phyloP scores from a whole-genome alignment of 2,888 invertebrate species.

The Eristalis pertinax region DNA sequence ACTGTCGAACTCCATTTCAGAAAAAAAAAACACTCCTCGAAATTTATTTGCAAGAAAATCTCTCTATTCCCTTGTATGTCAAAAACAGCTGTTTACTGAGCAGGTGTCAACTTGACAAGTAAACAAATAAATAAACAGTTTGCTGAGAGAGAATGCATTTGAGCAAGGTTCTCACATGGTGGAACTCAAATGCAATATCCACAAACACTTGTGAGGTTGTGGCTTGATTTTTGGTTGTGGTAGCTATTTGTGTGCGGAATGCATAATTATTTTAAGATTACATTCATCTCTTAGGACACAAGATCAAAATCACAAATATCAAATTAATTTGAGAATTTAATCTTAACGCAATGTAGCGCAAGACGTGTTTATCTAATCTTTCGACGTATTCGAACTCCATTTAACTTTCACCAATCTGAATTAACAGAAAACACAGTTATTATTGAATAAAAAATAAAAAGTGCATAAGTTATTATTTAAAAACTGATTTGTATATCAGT shows the following conservation, averaged over 20 bases:
- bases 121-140: conserved; percentile 21
- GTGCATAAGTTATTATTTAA: too few species aligned
- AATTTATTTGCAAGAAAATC: background rate
- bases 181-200: conserved; percentile 5
- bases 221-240: background rate
- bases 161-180: conserved; percentile 24
- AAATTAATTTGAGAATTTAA: too few species aligned
- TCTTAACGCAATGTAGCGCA: too few species aligned
- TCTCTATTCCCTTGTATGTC: background rate
- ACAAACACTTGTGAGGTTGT: background rate
- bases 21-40: background rate
- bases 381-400: too few species aligned
- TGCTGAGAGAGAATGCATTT: background rate
- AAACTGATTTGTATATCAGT: too few species aligned
- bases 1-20: conserved; percentile 83
- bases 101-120: conserved; percentile 21
- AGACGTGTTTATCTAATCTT: too few species aligned
- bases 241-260: too few species aligned
- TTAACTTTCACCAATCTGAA: too few species aligned
- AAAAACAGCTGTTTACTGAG: conserved; percentile 30
- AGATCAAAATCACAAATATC: too few species aligned
- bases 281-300: too few species aligned
- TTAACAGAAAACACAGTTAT: background rate
- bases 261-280: too few species aligned
- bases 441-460: too few species aligned